Conservation (phyloP, 2,888 invertebrate genomes). For the Labia minor region DNA sequence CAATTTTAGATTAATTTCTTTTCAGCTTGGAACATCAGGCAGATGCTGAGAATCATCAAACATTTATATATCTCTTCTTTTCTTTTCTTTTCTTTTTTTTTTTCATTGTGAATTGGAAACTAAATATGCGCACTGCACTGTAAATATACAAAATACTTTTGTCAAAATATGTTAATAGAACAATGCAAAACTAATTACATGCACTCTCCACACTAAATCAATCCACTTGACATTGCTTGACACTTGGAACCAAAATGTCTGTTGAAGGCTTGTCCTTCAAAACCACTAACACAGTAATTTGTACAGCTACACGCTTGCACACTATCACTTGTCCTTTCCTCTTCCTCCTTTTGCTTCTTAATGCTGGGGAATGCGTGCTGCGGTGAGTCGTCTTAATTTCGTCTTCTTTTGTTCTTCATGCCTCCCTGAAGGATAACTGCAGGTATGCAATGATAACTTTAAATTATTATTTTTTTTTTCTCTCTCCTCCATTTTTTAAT, state of each 20-base stretch:
- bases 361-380: background rate
- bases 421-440: background rate
- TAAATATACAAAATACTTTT: background rate
- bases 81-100: background rate
- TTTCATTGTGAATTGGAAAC: background rate
- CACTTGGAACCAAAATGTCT: background rate
- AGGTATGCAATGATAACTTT: constrained; percentile 3
- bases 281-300: background rate
- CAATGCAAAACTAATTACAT: background rate
- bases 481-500: background rate
- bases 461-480: background rate
- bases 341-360: background rate
- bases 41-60: background rate
- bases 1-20: background rate
- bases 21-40: background rate
- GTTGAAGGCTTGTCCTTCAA: background rate
- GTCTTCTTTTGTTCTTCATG: constrained; percentile 4
- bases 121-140: background rate
- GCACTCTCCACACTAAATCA: constrained; percentile 3
- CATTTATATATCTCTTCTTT: background rate
- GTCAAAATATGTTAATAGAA: background rate
- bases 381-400: background rate
- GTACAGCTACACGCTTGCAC: constrained; percentile 5
- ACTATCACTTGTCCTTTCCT: background rate
- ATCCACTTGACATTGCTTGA: background rate